Evolutionary conservation across 2,113 vertebrate genomes (phyloP).

Genomic region (Scomber scombrus): DNA sequence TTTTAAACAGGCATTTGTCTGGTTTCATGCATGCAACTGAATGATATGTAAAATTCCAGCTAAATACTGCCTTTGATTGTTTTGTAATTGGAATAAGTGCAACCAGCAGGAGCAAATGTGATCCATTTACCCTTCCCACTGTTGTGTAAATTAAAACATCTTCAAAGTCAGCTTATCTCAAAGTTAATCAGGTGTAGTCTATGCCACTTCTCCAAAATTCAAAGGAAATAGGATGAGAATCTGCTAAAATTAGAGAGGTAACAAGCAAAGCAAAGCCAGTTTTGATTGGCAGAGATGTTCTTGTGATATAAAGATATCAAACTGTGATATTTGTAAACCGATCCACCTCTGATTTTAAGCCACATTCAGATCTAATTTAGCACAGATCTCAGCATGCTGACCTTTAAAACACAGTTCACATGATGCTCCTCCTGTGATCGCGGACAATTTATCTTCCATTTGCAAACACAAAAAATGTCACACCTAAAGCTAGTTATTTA

Average conservation of each 20-base stretch:
- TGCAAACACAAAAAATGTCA: slow-evolving; percentile 44
- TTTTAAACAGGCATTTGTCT: not conserved
- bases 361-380: slow-evolving; percentile 41
- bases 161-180: slow-evolving; percentile 40
- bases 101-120: slow-evolving; percentile 33
- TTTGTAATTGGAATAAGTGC: slow-evolving; percentile 29
- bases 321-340: slow-evolving; percentile 38
- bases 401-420: slow-evolving; percentile 19
- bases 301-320: slow-evolving; percentile 41
- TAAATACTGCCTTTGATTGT: not conserved
- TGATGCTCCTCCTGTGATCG: slow-evolving; percentile 12
- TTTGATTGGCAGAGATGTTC: slow-evolving; percentile 35
- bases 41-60: not conserved
- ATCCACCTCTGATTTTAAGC: slow-evolving; percentile 32
- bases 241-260: slow-evolving; percentile 48
- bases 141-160: slow-evolving; percentile 56
- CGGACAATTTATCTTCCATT: slow-evolving; percentile 49
- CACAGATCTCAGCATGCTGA: slow-evolving; percentile 35
- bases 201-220: slow-evolving; percentile 40
- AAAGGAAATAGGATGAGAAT: slow-evolving; percentile 47
- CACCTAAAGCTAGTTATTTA: slow-evolving; percentile 59
- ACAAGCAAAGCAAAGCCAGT: not conserved
- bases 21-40: slow-evolving; percentile 5
- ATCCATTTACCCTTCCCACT: slow-evolving; percentile 32
- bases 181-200: slow-evolving; percentile 26